Evolutionary conservation across 2,113 vertebrate genomes (phyloP), one percentile per base, ranked within the genome.

Genomic region (Eupsittula cactorum): DNA sequence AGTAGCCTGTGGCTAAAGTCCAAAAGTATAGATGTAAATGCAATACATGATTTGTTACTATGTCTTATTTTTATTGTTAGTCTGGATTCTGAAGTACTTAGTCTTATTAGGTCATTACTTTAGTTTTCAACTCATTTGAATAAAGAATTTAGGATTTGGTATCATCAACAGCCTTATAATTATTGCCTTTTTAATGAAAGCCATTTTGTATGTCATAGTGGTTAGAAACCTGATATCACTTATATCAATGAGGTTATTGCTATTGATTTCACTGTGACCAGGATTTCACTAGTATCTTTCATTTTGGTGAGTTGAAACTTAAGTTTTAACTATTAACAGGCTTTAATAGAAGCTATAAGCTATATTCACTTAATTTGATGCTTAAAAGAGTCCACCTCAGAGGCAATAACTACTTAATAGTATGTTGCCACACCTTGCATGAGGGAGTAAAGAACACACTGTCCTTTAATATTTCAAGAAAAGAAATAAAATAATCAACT

Each of bases 111-210:
- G 28, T n/a, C 82, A 84, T 88, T 96, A 88, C 25, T 86, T 70
- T 64, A 81, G 29, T 80, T 92, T 94, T 84, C 21, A 92, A 41
- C 28, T 29, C 49, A 84, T 75, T 3, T 44, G 33, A 88, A 78
- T 60, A 86, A 93, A 67, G 39, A 94, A 96, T 93, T 96, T 85
- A 86, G 37, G 53, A 52, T 35, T 68, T 25, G 11, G 42, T 78
- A 73, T 90, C 57, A 77, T 79, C 82, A 92, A 83, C 35, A 78
- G 6, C 29, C 33, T 81, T 86, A 75, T 68, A 96, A 86, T 94
- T 91, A 93, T 39, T 49, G 71, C 49, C 55, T 59, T 44, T 91
- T 91, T 94, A 93, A 95, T 86, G 82, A 94, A 95, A 88, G 21
- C 3, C 44, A 68, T 96, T 96, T 88, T 93, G 55, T 17, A 90